Evolutionary conservation across 2,797 vertebrate species (phyloP).

Genomic region (Lagocephalus sceleratus): DNA sequence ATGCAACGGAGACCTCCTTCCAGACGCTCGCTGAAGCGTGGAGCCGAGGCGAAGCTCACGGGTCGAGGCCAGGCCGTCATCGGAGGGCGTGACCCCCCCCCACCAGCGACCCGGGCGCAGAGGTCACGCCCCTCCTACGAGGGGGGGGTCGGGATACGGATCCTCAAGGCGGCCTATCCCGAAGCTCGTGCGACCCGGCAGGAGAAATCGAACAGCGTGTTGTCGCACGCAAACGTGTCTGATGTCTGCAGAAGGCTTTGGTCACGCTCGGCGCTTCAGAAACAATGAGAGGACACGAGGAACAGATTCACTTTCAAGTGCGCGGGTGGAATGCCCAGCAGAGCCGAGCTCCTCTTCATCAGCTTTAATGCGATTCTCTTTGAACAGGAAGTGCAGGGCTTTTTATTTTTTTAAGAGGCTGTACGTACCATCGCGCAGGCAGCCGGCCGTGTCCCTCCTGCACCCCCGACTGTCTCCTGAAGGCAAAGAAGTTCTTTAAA

Average conservation of each 20-base stretch:
- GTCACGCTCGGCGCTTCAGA: slow-evolving; percentile 24
- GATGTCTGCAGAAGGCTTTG: slow-evolving; percentile 7
- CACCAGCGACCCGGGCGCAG: no score
- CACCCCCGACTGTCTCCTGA: not conserved
- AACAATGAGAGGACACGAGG: slow-evolving; percentile 33
- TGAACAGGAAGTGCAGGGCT: slow-evolving; percentile 50
- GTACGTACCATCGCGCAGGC: slow-evolving; percentile 56
- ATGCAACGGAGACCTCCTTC: slow-evolving; percentile 47
- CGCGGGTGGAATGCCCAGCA: slow-evolving; percentile 37
- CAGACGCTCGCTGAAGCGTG: no score
- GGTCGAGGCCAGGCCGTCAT: no score
- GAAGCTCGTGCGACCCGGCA: not conserved
- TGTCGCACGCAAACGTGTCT: not conserved
- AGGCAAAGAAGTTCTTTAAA: not conserved
- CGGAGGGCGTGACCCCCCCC: no score
- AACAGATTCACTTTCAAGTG: slow-evolving; percentile 34
- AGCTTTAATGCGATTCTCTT: slow-evolving; percentile 72
- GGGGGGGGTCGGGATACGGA: slow-evolving; percentile 3
- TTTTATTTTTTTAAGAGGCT: slow-evolving; percentile 34
- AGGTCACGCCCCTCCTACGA: no score
- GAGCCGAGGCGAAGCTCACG: no score
- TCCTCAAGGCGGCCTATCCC: no score
- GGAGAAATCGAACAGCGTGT: not conserved
- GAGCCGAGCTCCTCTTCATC: slow-evolving; percentile 44
- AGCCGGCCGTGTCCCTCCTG: slow-evolving; percentile 27